Conservation (phyloP, 2,797 vertebrate genomes). For the Gymnoscopelus braueri region DNA sequence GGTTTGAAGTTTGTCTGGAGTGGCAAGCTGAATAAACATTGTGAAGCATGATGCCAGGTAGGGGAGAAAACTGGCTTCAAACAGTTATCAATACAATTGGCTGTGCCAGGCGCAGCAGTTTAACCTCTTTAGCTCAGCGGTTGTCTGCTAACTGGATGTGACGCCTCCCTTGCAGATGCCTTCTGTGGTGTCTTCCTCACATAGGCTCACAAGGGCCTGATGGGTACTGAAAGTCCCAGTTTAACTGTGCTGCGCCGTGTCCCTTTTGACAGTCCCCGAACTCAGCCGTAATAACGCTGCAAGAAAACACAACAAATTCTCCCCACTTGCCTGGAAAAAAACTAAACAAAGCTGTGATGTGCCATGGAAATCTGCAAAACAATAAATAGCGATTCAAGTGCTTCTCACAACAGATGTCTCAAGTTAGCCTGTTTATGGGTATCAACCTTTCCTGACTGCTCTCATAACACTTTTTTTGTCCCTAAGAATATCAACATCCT, state of each 20-base stretch:
- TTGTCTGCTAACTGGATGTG: conserved; percentile 80
- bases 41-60: conserved; percentile 74
- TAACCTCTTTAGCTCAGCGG: conserved; percentile 81
- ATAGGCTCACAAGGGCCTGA: conserved; percentile 71
- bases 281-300: conserved; percentile 65
- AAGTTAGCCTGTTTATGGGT: conserved; percentile 79
- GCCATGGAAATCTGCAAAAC: conserved; percentile 66
- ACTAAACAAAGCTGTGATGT: conserved; percentile 60
- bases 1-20: conserved; percentile 81
- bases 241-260: conserved; percentile 66
- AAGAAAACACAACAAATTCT: conserved; percentile 74
- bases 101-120: conserved; percentile 82
- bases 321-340: conserved; percentile 55
- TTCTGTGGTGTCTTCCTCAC: conserved; percentile 78
- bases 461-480: conserved; percentile 58
- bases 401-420: conserved; percentile 73
- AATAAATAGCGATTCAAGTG: conserved; percentile 73
- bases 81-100: conserved; percentile 83
- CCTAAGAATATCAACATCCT: conserved; percentile 66
- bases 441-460: conserved; percentile 76
- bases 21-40: conserved; percentile 77
- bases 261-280: conserved; percentile 78
- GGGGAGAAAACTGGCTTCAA: conserved; percentile 78
- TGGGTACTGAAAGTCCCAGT: conserved; percentile 78
- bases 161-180: conserved; percentile 71